Base-by-base conservation (phyloP, 2,888 invertebrate genomes). In the Coecobrya sp. region DNA sequence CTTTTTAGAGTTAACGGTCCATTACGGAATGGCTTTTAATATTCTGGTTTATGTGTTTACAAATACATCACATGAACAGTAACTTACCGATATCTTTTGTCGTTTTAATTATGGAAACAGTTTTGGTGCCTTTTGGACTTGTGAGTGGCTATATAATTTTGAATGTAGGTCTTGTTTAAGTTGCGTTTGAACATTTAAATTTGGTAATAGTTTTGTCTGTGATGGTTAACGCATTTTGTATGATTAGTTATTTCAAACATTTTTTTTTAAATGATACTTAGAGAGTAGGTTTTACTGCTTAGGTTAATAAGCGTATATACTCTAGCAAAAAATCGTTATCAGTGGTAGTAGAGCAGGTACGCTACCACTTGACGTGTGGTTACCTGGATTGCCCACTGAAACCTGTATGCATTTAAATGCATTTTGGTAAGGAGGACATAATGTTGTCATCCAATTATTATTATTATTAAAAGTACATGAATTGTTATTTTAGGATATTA, bases 181-280 rank as follows among this genome's bases (percentile, higher is more conserved):
- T 81, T 82, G 59, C n/a, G 52, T 49, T 16, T 36, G 65, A 19
- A 42, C 5, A 36, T 45, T 70, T 68, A 70, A 52, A 76, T 42
- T 79, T 79, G 30, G 81, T 92, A 70, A 76, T 76, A 68, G 68
- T 92, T 85, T 89, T 92, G 92, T 92, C 92, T 92, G 92, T 92
- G 89, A 92, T 92, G 62, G 19, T 91, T 42, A 68, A 59, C 68
- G 81, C 65, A 86, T 81, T 91, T 91, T 84, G 76, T 81, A 86
- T 86, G 70, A 10, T 65, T 62, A 65, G 27, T 27, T 45, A 45
- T 65, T 52, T 65, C 22, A 8, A 19, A 65, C 30, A 55, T 49
- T 85, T 86, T 85, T 86, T 86, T 68, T 45, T 68, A 76, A 76
- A 42, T 30, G 5, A 42, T 22, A 45, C 30, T 52, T 81, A 81